Base-by-base conservation (phyloP, 2,888 invertebrate species). In the Serrognathus titanus region DNA sequence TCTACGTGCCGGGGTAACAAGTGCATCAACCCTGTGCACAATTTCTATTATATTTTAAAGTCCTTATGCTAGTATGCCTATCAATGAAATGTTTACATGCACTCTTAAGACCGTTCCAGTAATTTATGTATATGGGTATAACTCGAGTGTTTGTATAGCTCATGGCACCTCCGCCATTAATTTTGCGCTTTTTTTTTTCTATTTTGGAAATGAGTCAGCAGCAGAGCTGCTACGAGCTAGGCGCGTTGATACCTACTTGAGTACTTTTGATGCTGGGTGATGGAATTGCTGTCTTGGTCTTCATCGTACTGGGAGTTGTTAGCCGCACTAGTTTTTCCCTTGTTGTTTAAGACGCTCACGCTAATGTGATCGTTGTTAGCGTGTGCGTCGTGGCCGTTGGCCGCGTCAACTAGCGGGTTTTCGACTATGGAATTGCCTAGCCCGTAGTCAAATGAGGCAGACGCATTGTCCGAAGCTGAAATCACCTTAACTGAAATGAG, bases 401-500 rank as follows among this genome's bases (percentile, higher is more conserved):
- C 79, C 69, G 79, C 78, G 74, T 82, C 82, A 68, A 83, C 81
- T 70, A 84, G 77, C 66, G 83, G 83, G 71, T 83, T 83, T 78
- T 83, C 82, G 69, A 83, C 71, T 72, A 83, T 81, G 64, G 81
- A 80, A 75, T 82, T 81, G 72, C 74, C 75, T 72, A 76, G 71
- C 68, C 76, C 77, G 72, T 82, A 78, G 75, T 81, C 81, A 72
- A 80, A 79, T 69, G 80, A 79, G 73, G 81, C 78, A 69, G 82
- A 80, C 69, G 76, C 65, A 75, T 82, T 81, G 75, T 82, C 81
- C 69, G 81, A 78, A 72, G 83, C 81, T 72, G 83, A 82, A 76
- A 83, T 81, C 78, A 82, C 81, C 79, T 82, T 82, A 78, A 82
- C 82, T 82, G 81, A 76, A 82, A 82, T 80, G 75, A 75, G 74